Base-by-base conservation (phyloP, 2,113 vertebrate genomes). In the Toxotes jaculatrix region DNA sequence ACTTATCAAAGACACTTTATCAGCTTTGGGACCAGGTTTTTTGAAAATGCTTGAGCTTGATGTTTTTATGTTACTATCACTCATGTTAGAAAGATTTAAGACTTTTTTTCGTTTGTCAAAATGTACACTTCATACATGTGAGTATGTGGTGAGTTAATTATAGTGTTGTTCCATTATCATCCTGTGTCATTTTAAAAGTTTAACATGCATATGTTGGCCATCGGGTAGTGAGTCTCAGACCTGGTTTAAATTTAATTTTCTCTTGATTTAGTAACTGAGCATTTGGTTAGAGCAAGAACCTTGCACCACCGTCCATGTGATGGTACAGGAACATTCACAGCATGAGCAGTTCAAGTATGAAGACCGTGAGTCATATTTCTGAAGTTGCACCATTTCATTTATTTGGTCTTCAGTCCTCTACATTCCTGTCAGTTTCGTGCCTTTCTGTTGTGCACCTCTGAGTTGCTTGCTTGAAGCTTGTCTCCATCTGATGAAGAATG, bases 401-500 rank as follows among this genome's bases (percentile, higher is more conserved):
- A 16, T 4, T 19, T 19, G 51, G 43, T 42, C 51, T 47, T 71
- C 62, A 17, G 57, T 71, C 83, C 10, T 42, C 36, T 65, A 32
- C 60, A 21, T 49, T 21, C 19, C 73, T 4, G 13, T 62, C 38
- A 77, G 81, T 90, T 90, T 84, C 57, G 93, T 95, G 93, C 94
- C 92, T 93, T 94, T 93, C 85, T 90, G 74, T 94, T 91, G 80
- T 83, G 75, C 88, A 90, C 88, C 87, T 88, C 84, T 56, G 42
- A 80, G 68, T 82, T 80, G 71, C 91, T 84, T 73, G 79, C 88
- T 67, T 73, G 62, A 86, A 79, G 83, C 78, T 83, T 79, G 86
- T 91, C 84, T 93, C 86, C 81, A 88, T 88, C 74, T 90, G 88
- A 90, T 83, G 85, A 93, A 86, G 90, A 93, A 90, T 93, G 86